Evolutionary conservation across 92 coral and sea anemone genomes (phyloP).

Genomic region (Epizoanthus stellaris): DNA sequence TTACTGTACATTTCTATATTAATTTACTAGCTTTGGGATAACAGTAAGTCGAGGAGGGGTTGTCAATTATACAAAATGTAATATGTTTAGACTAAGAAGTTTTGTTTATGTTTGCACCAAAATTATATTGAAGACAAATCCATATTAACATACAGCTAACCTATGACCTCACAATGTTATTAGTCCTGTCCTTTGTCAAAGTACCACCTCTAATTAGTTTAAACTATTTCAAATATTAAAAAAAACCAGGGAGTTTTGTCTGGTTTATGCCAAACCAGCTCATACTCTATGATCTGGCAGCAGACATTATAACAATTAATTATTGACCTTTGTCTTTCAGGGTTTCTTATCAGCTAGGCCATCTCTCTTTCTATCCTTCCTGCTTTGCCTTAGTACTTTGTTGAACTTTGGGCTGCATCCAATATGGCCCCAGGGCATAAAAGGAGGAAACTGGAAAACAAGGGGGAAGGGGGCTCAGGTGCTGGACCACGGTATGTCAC

Average conservation of each 20-base stretch:
- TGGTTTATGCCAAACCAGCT: conserved; percentile 13
- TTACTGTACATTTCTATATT: too few relatives aligned
- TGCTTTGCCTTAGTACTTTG: too few relatives aligned
- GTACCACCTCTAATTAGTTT: background rate
- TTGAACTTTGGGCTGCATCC: background rate
- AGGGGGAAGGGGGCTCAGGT: background rate
- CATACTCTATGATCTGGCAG: conserved; percentile 8
- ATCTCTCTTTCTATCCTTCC: background rate
- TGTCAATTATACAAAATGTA: background rate
- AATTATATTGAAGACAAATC: background rate
- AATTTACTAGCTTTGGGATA: background rate
- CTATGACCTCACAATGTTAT: background rate
- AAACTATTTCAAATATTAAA: background rate
- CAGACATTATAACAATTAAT: background rate
- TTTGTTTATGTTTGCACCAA: conserved; percentile 9
- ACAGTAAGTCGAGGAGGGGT: background rate
- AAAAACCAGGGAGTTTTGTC: background rate
- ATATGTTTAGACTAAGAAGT: conserved; percentile 25
- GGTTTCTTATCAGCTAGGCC: background rate
- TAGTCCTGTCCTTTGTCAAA: conserved; percentile 1
- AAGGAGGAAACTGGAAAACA: conserved; percentile 26
- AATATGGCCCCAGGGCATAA: conserved; percentile 70
- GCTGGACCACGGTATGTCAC: conserved; percentile 70
- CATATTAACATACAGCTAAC: conserved; percentile 1
- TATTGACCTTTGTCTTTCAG: conserved; percentile 8